Conservation (phyloP, 2,888 invertebrate genomes). For the Rugalucina vietnamica region DNA sequence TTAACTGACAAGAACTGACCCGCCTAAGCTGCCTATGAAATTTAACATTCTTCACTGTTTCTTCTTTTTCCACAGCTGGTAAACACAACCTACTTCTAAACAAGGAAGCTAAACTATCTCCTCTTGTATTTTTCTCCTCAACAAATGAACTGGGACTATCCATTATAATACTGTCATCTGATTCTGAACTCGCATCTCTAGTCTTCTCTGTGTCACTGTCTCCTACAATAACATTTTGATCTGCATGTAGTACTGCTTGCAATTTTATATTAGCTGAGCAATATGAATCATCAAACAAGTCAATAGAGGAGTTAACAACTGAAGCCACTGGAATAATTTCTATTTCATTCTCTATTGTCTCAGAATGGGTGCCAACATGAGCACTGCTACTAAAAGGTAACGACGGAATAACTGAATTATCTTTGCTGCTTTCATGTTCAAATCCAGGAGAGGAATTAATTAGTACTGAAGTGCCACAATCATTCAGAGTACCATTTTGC, state of each 20-base stretch:
- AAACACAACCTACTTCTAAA: background rate
- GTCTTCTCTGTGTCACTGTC: background rate
- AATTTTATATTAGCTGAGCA: no score
- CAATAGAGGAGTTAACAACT: background rate
- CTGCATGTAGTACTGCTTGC: no score
- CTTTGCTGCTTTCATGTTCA: background rate
- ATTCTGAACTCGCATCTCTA: conserved; percentile 6
- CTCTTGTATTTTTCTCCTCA: background rate
- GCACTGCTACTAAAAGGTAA: background rate
- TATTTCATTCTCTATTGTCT: background rate
- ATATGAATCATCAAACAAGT: background rate
- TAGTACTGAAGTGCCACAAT: no score
- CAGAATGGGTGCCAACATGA: background rate
- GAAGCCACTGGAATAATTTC: background rate
- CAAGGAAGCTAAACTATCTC: background rate
- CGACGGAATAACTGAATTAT: background rate
- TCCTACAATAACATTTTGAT: background rate
- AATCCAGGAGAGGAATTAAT: no score
- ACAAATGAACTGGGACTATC: conserved; percentile 29
- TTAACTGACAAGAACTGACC: conserved; percentile 52
- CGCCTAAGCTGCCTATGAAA: conserved; percentile 45
- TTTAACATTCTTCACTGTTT: conserved; percentile 33
- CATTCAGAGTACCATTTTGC: no score
- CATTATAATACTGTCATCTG: conserved; percentile 33
- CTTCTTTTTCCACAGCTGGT: background rate